Percentiles rank a stretch among this genome's conserved stretches.
Conservation (phyloP, 2,797 vertebrate genomes). For the Siniperca undulata region DNA sequence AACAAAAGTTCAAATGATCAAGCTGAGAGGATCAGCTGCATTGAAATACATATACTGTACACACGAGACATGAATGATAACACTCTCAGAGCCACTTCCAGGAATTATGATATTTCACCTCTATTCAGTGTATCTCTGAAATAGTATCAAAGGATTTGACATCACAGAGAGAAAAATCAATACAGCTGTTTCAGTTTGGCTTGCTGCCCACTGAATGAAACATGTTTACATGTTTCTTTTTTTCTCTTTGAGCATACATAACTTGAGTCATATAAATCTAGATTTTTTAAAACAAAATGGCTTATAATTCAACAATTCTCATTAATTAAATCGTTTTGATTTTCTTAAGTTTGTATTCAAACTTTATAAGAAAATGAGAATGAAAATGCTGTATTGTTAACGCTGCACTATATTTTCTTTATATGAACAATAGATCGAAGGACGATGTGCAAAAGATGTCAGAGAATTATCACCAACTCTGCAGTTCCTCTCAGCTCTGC, state of each 20-base stretch:
- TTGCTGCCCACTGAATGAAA: not conserved
- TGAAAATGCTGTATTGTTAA: too few species aligned
- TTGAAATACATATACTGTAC: not conserved
- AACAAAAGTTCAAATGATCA: slow-evolving; percentile 10
- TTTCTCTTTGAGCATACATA: not conserved
- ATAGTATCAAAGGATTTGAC: not conserved
- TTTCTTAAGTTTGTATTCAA: too few species aligned
- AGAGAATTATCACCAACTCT: too few species aligned
- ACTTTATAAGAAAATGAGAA: too few species aligned
- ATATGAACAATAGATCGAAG: not conserved
- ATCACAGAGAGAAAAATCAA: not conserved
- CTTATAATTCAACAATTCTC: not conserved
- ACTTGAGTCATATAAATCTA: not conserved
- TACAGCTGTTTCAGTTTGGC: too few species aligned
- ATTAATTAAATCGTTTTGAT: not conserved
- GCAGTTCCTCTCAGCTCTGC: too few species aligned
- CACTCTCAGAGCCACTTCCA: not conserved
- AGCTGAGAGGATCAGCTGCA: not conserved
- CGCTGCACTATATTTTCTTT: not conserved
- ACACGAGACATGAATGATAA: not conserved
- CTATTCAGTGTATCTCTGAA: not conserved
- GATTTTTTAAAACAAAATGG: not conserved
- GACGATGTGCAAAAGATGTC: not conserved
- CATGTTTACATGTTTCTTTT: not conserved
- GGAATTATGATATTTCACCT: not conserved